A percentile compares a stretch with the other conserved stretches of the same genome.
Conservation (phyloP, 1,140 invertebrate species). For the Drosophila equinoxialis region DNA sequence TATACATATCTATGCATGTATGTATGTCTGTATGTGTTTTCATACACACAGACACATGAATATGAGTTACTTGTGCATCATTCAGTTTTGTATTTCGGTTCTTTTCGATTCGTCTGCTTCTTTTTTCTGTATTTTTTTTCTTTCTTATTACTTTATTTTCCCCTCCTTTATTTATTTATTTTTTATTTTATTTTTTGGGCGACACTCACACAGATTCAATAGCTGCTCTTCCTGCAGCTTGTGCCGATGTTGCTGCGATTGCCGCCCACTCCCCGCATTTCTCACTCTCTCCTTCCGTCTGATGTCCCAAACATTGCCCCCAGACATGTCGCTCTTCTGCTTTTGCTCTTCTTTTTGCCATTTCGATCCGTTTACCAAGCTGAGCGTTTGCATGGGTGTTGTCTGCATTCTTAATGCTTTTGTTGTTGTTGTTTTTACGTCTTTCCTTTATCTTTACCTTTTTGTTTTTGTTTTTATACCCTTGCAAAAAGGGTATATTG, state of each 20-base stretch:
- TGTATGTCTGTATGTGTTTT: not conserved
- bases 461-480: not conserved
- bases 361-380: slow-evolving; percentile 14
- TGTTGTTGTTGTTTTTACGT: slow-evolving; percentile 17
- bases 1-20: not conserved
- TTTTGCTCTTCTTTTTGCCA: slow-evolving; percentile 13
- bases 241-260: slow-evolving; percentile 17
- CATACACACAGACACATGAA: slow-evolving; percentile 22
- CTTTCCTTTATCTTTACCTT: slow-evolving; percentile 2
- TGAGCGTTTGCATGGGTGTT: slow-evolving; percentile 62
- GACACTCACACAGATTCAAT: slow-evolving; percentile 28
- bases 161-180: slow-evolving; percentile 22
- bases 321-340: slow-evolving; percentile 57
- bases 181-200: slow-evolving; percentile 41
- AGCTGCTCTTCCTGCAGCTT: slow-evolving; percentile 61
- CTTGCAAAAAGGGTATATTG: too few species aligned
- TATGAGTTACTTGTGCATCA: slow-evolving; percentile 74
- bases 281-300: not conserved
- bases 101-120: slow-evolving; percentile 31
- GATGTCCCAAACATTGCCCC: slow-evolving; percentile 12
- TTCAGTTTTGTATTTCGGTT: slow-evolving; percentile 66
- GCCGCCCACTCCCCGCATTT: slow-evolving; percentile 45
- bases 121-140: slow-evolving; percentile 38
- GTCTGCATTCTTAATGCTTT: slow-evolving; percentile 59
- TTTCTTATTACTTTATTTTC: slow-evolving; percentile 18